Evolutionary conservation across 2,888 invertebrate genomes (phyloP), one percentile per base, ranked within the genome.

Genomic region (Brenthis ino): DNA sequence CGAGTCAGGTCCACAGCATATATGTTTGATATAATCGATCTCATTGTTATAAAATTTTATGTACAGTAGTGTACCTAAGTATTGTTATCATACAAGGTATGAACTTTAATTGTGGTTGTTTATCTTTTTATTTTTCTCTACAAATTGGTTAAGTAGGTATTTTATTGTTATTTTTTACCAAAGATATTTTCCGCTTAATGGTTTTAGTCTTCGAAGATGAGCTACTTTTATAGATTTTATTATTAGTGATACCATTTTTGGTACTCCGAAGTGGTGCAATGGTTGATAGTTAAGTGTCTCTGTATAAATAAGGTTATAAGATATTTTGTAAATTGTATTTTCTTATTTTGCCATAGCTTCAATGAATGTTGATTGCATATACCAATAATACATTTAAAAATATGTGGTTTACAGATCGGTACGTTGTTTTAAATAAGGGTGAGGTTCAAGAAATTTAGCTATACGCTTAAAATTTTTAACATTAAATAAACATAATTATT

Each of bases 81-180:
- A 86, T 91, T 93, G 92, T 93, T 92, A 93, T 92, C 92, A 93
- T 93, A 93, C 93, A 89, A 85, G 91, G 93, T 93, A 91, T 93
- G 93, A 93, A 91, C 82, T 91, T 86, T 83, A 84, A 83, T 81
- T 81, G 79, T 79, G 79, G 79, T 80, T 82, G 77, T 77, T 80
- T 79, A 80, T 77, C 74, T 79, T 79, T 79, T 82, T 82, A 75
- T 80, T 77, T 82, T 84, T 77, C 80, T 82, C 82, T 81, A 79
- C 82, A 82, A 82, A 86, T 85, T 82, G 78, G 79, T 80, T 79
- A 75, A 70, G 71, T 78, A 76, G 73, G 72, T 76, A 76, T 79
- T 76, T 82, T 81, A 80, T 82, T 84, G 84, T 86, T 87, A 81
- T 84, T 85, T 85, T 88, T 88, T 91, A 87, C 92, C 93, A 92